These are phyloP conservation scores for Brenthis ino DNA, from an alignment of 2,888 invertebrate species.

Conservation along the genomic window DNA sequence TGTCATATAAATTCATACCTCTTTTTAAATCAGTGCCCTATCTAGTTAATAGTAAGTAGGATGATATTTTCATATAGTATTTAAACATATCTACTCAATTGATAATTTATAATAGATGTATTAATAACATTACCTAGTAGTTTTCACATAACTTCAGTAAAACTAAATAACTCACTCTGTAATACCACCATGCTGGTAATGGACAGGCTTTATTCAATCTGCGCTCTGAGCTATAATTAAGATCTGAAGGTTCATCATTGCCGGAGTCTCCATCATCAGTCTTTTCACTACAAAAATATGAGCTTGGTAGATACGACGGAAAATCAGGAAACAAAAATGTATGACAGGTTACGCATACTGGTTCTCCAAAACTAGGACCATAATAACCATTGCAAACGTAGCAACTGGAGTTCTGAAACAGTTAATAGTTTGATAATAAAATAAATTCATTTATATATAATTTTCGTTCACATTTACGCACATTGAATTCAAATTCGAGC, in stretches of 20 bases:
- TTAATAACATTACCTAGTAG: too few relatives aligned
- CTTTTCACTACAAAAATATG: constrained; percentile 78
- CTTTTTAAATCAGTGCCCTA: too few relatives aligned
- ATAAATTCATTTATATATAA: too few relatives aligned
- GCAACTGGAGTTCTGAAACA: constrained; percentile 86
- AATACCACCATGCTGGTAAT: constrained; percentile 67
- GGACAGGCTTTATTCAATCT: constrained; percentile 64
- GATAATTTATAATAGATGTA: too few relatives aligned
- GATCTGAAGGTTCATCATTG: constrained; percentile 94
- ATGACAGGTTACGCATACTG: constrained; percentile 95
- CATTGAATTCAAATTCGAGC: constrained; percentile 73
- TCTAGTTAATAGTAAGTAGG: too few relatives aligned
- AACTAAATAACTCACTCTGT: constrained; percentile 55
- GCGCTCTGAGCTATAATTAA: constrained; percentile 81
- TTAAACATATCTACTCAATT: too few relatives aligned
- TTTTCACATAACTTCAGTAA: too few relatives aligned
- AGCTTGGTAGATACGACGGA: constrained; percentile 77
- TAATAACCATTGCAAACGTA: constrained; percentile 95
- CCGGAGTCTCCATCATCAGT: constrained; percentile 96
- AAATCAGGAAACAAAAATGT: constrained; percentile 94
- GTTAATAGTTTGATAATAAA: background rate
- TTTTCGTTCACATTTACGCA: constrained; percentile 43
- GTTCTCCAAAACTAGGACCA: constrained; percentile 94
- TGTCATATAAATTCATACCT: background rate
- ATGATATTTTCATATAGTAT: too few relatives aligned